Evolutionary conservation across 2,888 invertebrate species (phyloP).

Genomic region (Noctua janthe): DNA sequence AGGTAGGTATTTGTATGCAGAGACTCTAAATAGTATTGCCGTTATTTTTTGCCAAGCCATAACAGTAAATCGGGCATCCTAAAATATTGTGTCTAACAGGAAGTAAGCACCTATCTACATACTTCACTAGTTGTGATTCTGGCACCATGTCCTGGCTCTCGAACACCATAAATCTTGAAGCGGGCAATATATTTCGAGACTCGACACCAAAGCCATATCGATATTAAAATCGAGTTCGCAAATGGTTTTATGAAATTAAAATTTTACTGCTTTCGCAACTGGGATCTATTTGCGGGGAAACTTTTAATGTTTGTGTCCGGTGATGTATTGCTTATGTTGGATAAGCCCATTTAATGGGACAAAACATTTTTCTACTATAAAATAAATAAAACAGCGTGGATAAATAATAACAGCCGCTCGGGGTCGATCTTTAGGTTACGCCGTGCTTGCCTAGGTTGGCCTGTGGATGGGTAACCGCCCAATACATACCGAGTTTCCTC

Average conservation of each 20-base stretch:
- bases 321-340: constrained; percentile 3
- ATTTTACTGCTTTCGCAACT: constrained; percentile 45
- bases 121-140: constrained; percentile 51
- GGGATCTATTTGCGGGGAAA: constrained; percentile 37
- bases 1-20: not conserved
- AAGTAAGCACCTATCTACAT: constrained; percentile 37
- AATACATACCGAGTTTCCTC: no score
- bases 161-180: constrained; percentile 60
- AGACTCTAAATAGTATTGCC: not conserved
- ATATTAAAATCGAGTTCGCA: constrained; percentile 52
- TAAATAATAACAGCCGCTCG: no score
- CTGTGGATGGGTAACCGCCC: no score
- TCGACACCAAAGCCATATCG: constrained; percentile 59
- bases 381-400: no score
- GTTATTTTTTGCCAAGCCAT: constrained; percentile 8
- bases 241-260: constrained; percentile 60
- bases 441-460: no score
- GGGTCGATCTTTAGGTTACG: no score
- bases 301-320: constrained; percentile 16
- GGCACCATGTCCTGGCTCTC: constrained; percentile 61
- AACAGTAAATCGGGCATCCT: constrained; percentile 49
- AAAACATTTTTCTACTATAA: not conserved
- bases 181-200: constrained; percentile 59
- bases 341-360: not conserved
- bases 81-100: constrained; percentile 61